phyloP scores from a whole-genome alignment of 2,113 vertebrate species.

The Macroglossus sobrinus region DNA sequence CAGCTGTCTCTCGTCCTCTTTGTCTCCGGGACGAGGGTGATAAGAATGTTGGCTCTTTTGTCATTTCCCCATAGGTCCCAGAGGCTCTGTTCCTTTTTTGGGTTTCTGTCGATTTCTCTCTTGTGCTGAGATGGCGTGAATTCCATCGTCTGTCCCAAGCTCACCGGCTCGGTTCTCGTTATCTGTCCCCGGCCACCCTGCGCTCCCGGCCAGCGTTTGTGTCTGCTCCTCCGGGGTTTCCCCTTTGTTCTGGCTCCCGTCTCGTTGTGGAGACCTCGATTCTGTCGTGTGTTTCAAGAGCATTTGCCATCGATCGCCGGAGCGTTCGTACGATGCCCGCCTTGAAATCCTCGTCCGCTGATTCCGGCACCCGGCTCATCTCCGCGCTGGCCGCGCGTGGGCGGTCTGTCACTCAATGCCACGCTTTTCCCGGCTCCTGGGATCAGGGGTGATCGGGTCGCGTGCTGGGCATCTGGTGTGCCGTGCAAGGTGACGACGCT shows the following conservation, averaged over 20 bases:
- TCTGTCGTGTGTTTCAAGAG: not conserved
- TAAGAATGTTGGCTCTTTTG: rapidly evolving
- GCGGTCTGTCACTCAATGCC: not conserved
- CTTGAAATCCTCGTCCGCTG: no score
- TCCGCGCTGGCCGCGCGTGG: rapidly evolving
- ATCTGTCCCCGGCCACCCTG: rapidly evolving
- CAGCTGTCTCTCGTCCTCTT: not conserved
- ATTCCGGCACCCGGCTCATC: rapidly evolving
- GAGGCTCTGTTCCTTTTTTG: not conserved
- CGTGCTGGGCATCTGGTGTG: not conserved
- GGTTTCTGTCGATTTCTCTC: not conserved
- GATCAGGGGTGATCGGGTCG: no score
- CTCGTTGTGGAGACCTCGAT: not conserved
- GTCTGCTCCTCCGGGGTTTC: not conserved
- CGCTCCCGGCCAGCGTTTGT: rapidly evolving
- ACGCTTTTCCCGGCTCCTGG: rapidly evolving
- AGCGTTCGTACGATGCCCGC: not conserved
- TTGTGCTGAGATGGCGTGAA: rapidly evolving
- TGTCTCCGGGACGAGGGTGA: rapidly evolving
- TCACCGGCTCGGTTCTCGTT: rapidly evolving
- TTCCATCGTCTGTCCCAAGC: not conserved
- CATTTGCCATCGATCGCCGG: not conserved
- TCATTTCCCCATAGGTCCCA: not conserved
- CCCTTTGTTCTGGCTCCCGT: not conserved
- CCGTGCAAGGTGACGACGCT: not conserved